phyloP scores from a whole-genome alignment of 2,797 vertebrate species.

The Heliangelus exortis region DNA sequence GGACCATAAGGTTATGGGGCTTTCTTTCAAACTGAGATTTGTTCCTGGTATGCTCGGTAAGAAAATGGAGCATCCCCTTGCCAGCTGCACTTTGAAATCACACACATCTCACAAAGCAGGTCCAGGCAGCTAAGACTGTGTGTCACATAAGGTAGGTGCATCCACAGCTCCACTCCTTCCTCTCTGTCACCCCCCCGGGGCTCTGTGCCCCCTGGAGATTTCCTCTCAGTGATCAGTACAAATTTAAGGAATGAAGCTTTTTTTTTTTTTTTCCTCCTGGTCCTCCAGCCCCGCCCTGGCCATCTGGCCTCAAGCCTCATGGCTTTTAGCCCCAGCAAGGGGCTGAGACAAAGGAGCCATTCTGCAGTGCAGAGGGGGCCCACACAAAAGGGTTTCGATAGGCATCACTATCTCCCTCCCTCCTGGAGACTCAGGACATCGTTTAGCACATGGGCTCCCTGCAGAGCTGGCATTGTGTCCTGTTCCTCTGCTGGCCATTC shows the following conservation, averaged over 20 bases:
- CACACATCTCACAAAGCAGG: neutral
- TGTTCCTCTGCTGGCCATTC: neutral
- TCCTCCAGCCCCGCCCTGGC: neutral
- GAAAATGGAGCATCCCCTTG: neutral
- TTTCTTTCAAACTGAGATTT: neutral
- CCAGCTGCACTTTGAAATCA: neutral
- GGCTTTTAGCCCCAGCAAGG: neutral
- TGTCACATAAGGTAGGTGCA: neutral
- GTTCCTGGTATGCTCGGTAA: neutral
- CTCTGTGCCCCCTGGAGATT: neutral
- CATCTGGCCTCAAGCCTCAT: constrained; percentile 33
- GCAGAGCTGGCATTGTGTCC: neutral
- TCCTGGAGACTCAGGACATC: neutral
- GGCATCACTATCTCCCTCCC: neutral
- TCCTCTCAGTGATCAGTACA: neutral
- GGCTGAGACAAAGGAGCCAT: constrained; percentile 12
- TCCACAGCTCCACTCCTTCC: neutral
- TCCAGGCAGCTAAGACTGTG: neutral
- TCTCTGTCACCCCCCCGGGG: neutral
- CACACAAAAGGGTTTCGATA: neutral
- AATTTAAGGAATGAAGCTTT: neutral
- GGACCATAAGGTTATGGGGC: neutral
- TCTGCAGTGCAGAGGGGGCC: neutral
- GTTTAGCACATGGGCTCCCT: fast-evolving
- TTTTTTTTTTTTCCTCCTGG: neutral